phyloP scores from a whole-genome alignment of 64 coral and sea anemone genomes.

The Pocillopora verrucosa region DNA sequence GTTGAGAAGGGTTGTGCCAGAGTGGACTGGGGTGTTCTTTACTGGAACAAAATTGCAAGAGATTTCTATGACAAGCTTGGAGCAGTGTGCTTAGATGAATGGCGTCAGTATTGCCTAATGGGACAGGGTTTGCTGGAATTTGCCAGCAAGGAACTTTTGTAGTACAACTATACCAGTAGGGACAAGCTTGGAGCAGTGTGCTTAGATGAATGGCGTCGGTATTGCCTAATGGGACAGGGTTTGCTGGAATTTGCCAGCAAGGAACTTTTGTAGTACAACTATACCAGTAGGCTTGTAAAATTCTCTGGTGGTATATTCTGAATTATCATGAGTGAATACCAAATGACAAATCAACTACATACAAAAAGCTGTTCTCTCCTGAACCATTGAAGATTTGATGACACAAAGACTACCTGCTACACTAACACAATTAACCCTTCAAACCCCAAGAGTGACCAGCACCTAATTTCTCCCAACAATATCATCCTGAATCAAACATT shows the following conservation, averaged over 20 bases:
- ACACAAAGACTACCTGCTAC: no score
- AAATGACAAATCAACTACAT: no score
- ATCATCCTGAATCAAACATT: no score
- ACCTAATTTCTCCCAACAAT: no score
- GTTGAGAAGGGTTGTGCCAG: conserved; percentile 51
- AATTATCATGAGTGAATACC: no score
- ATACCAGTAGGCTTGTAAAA: background rate
- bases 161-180: background rate
- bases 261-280: background rate
- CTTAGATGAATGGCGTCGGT: conserved; percentile 45
- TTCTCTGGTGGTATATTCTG: no score
- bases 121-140: conserved; percentile 55
- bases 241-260: conserved; percentile 60
- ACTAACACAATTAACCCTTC: no score
- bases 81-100: conserved; percentile 39
- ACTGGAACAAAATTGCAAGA: conserved; percentile 67
- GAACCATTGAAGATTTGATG: no score
- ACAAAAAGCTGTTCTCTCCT: no score
- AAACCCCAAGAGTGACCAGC: no score
- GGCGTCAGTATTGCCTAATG: conserved; percentile 36
- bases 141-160: conserved; percentile 19
- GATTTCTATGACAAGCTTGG: conserved; percentile 62
- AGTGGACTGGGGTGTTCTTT: conserved; percentile 51
- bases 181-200: conserved; percentile 42
- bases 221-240: conserved; percentile 32